Evolutionary conservation across 1,140 invertebrate species (phyloP).

Genomic region (Sycobia sp.): DNA sequence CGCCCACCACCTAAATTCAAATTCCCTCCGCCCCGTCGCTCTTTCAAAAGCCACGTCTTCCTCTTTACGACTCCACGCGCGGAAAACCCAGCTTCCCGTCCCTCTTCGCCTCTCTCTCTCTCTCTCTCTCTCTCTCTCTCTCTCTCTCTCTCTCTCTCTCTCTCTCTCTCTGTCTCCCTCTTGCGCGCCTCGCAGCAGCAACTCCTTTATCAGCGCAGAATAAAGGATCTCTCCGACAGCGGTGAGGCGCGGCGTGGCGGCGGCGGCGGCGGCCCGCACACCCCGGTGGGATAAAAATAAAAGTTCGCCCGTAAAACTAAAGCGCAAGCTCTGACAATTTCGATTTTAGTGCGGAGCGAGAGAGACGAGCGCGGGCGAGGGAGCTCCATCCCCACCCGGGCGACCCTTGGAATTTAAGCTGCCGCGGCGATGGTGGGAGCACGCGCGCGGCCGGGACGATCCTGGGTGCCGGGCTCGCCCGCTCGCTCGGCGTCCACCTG

Average conservation of each 20-base stretch:
- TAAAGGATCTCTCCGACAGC: conserved; percentile 13
- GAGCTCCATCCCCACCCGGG: too few relatives aligned
- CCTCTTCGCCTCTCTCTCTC: background rate
- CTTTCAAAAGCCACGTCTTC: conserved; percentile 14
- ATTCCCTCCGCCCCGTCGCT: conserved; percentile 33
- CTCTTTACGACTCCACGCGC: conserved; percentile 19
- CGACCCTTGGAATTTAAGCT: too few relatives aligned
- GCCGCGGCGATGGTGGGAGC: background rate
- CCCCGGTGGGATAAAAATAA: conserved; percentile 20
- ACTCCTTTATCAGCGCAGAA: conserved; percentile 11
- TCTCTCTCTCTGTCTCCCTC: too few relatives aligned
- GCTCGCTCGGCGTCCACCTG: conserved; percentile 10
- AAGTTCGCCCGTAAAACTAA: conserved; percentile 30
- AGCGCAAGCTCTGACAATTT: conserved; percentile 47
- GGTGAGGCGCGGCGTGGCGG: too few relatives aligned
- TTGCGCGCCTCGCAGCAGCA: too few relatives aligned
- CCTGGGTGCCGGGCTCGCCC: too few relatives aligned
- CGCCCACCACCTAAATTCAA: conserved; percentile 43
- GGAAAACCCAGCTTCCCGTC: background rate
- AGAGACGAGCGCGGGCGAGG: too few relatives aligned
- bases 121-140: too few relatives aligned
- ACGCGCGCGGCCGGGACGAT: too few relatives aligned
- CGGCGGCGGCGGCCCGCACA: background rate
- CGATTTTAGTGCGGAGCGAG: conserved; percentile 48
- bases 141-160: too few relatives aligned